Conservation (phyloP, 2,888 invertebrate species). For the Dione juno region DNA sequence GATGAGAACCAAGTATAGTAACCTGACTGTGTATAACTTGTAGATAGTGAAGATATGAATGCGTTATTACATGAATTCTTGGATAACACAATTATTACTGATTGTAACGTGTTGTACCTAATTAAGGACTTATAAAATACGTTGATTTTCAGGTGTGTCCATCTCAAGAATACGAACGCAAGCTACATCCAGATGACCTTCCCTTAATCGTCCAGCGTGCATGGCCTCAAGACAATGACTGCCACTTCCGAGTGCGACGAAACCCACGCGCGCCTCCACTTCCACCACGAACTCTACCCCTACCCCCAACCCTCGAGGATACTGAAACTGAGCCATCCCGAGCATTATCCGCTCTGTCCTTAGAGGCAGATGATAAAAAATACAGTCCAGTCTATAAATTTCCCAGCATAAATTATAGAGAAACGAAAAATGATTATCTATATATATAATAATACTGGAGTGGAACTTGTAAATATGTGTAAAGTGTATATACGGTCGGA, state of each 20-base stretch:
- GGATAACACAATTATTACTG: too few species aligned
- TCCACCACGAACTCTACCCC: conserved; percentile 82
- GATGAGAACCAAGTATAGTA: too few species aligned
- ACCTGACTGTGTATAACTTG: too few species aligned
- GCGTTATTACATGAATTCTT: too few species aligned
- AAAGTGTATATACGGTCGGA: conserved; percentile 50
- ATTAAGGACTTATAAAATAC: too few species aligned
- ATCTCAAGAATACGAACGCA: conserved; percentile 93
- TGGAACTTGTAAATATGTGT: conserved; percentile 48
- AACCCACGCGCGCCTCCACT: conserved; percentile 93
- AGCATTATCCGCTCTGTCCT: conserved; percentile 74
- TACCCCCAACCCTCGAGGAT: conserved; percentile 61
- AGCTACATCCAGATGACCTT: conserved; percentile 93
- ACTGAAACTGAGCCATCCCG: conserved; percentile 64
- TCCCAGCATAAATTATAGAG: conserved; percentile 76
- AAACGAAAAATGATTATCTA: conserved; percentile 77
- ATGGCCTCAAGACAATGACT: conserved; percentile 87
- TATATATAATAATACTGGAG: conserved; percentile 66
- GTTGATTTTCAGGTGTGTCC: conserved; percentile 82
- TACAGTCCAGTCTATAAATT: conserved; percentile 80
- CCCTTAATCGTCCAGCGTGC: conserved; percentile 92
- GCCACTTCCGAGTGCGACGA: conserved; percentile 92
- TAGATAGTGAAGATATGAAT: too few species aligned
- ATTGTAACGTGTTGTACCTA: too few species aligned
- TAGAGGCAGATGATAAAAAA: conserved; percentile 74